Conservation (phyloP, 2,113 vertebrate species). For the Cacatua alba region DNA sequence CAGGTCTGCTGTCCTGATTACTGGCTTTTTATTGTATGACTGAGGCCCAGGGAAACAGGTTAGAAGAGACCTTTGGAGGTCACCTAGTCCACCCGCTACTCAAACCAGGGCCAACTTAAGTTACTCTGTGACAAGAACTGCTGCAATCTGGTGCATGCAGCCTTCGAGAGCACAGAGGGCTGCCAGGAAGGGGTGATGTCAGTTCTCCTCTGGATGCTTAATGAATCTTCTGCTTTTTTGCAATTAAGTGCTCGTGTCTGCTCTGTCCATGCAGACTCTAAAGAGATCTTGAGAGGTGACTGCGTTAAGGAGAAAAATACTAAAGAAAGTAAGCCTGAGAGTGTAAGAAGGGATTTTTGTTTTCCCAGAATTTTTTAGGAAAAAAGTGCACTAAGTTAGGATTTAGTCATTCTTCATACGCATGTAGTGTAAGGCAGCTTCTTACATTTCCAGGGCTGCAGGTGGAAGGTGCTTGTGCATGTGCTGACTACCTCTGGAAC, state of each 20-base stretch:
- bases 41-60: accelerated
- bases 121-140: not conserved
- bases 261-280: not conserved
- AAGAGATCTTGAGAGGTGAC: not conserved
- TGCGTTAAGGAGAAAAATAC: not conserved
- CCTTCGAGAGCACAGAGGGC: not conserved
- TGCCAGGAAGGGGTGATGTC: not conserved
- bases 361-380: not conserved
- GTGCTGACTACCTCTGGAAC: not conserved
- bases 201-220: not conserved
- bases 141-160: not conserved
- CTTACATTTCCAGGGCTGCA: not conserved
- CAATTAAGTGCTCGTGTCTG: not conserved
- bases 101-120: not conserved
- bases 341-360: not conserved
- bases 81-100: not conserved
- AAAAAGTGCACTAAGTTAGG: not conserved
- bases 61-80: not conserved
- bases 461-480: not conserved
- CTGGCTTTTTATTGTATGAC: not conserved
- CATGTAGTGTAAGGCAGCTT: not conserved
- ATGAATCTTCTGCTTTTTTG: not conserved
- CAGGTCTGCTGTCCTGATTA: not conserved
- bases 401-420: not conserved
- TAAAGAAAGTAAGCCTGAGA: not conserved